Conservation (phyloP, 2,888 invertebrate genomes). For the Rotaria socialis region DNA sequence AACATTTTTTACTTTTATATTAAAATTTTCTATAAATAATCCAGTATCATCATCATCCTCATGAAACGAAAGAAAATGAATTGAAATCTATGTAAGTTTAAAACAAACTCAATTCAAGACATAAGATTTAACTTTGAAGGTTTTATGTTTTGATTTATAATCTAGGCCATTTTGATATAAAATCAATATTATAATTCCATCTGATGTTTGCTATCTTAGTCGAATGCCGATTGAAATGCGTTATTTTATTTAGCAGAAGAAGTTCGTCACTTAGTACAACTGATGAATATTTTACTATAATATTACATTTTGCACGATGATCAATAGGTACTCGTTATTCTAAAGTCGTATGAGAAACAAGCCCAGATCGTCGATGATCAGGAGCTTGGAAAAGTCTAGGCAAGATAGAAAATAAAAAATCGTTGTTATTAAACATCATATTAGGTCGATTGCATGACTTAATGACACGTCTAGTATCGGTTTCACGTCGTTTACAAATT, state of each 20-base stretch:
- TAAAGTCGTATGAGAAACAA: not conserved
- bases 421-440: no score
- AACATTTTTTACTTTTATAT: no score
- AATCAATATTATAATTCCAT: not conserved
- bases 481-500: not conserved
- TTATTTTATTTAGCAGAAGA: not conserved
- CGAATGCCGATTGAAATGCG: not conserved
- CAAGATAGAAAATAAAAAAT: not conserved
- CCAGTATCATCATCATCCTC: no score
- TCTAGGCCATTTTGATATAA: not conserved
- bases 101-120: no score
- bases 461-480: not conserved
- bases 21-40: no score
- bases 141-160: no score
- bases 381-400: not conserved
- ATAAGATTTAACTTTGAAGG: no score
- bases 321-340: not conserved
- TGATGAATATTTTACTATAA: not conserved
- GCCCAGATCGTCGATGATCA: not conserved
- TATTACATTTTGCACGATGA: not conserved
- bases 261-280: not conserved
- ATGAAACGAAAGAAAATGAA: no score
- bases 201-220: not conserved
- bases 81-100: no score
- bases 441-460: not conserved